Conservation (phyloP, 2,113 vertebrate genomes). For the Prunella fulvescens region DNA sequence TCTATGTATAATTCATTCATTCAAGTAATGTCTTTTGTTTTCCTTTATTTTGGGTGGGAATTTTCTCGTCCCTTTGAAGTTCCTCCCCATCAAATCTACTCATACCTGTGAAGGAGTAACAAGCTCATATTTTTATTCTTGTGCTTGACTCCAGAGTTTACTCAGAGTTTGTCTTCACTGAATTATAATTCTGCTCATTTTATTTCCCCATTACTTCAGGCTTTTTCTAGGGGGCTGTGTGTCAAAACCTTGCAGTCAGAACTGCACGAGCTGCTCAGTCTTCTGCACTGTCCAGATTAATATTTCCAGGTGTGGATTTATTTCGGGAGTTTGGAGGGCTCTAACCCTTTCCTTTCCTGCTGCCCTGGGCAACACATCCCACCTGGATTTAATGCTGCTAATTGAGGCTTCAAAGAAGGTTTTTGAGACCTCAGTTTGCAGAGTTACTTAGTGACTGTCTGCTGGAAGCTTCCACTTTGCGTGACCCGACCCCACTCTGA, state of each 20-base stretch:
- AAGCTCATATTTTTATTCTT: background rate
- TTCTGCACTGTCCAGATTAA: background rate
- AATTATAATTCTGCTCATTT: background rate
- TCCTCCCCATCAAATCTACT: background rate
- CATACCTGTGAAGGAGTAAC: background rate
- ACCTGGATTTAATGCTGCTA: background rate
- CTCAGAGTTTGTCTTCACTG: background rate
- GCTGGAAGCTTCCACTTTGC: background rate
- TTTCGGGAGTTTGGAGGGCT: background rate
- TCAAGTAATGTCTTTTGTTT: background rate
- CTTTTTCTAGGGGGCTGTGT: background rate
- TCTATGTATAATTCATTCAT: background rate
- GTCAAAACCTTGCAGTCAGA: background rate
- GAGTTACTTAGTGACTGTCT: background rate
- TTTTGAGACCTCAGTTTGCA: background rate
- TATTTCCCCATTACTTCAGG: background rate
- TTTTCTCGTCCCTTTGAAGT: background rate
- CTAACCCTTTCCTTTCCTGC: background rate
- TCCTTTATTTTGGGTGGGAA: background rate
- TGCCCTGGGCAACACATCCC: fast-evolving
- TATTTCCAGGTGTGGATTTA: background rate
- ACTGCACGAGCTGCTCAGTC: background rate
- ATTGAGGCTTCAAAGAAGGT: background rate
- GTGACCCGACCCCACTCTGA: background rate
- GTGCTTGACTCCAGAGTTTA: background rate